Evolutionary conservation across 2,113 vertebrate species (phyloP), one percentile per base, ranked within the genome.

Genomic region (Cygnus buccinator): DNA sequence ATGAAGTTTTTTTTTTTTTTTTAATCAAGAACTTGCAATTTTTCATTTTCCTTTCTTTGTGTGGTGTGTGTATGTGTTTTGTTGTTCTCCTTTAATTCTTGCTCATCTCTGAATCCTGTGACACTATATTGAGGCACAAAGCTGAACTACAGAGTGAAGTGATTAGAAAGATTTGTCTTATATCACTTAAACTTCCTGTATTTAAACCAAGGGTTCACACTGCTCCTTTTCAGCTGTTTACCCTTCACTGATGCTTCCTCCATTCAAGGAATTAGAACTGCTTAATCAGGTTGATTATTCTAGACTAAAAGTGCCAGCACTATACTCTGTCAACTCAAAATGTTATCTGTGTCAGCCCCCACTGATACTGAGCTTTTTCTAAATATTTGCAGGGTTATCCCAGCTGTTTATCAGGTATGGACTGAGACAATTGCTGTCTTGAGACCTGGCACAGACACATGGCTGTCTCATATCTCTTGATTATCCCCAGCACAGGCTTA

Each of bases 121-220:
- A 87, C 61, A 43, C 35, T 29, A 4, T 59, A 41, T 26, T 76
- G 62, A 26, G 23, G 37, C 48, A 82, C 66, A 82, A 72, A 82
- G 33, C 65, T 68, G 35, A 89, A 87, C 48, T 82, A 31, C 43
- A 35, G 20, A 39, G 26, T 66, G 50, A 63, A 78, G 89, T 44
- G 62, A 89, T 95, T 78, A 91, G 54, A 22, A 87, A 95, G 87
- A 87, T 79, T 82, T 94, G 39, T 75, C 61, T 93, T 92, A 7
- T 54, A 70, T 92, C 84, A 73, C 84, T 96, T 97, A 89, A 61
- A 54, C 50, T 95, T 78, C 80, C 35, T 59, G 55, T 71, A 29
- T 35, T 88, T 92, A 88, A 95, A 84, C 46, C 76, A 63, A 67
- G 26, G 23, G 63, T 62, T 91, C 41, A 62, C 25, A 21, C n/a